Base-by-base conservation (phyloP, 2,113 vertebrate genomes). In the Pleuronectes platessa region DNA sequence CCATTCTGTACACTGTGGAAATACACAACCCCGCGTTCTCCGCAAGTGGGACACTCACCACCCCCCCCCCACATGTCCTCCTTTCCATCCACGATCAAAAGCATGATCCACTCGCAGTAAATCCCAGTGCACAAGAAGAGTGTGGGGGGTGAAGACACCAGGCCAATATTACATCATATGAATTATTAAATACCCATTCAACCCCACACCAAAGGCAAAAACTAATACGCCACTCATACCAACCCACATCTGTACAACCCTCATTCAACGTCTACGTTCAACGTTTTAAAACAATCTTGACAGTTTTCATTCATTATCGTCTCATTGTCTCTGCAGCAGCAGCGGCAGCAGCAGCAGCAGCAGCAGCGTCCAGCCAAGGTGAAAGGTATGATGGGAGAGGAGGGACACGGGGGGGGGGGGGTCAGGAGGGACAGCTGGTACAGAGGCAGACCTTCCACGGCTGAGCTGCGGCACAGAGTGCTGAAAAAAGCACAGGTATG, bases 1-100 rank as follows among this genome's bases (percentile, higher is more conserved):
- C 87, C 91, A 94, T 95, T 96, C 94, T 96, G 94, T 96, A 96
- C 95, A 94, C 90, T 93, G 96, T 96, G 97, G 93, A 96, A 96
- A 94, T 94, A 94, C 95, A 91, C 88, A 84, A 89, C 85, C 86
- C 75, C 31, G 76, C 74, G 83, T 68, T 49, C 68, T 86, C 82
- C 53, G 17, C 53, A 71, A 68, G 61, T 60, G 72, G 69, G 74
- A 70, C 65, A 27, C 67, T 62, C 68, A 11, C 21, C 31, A 68
- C 54, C 31, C 31, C 31, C 31, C 31, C 31, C 71, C 54, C 59
- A 31, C 31, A 23, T 42, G 59, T 60, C 74, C 45, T 61, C 58
- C 54, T 64, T 75, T 67, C 82, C 84, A 80, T 84, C 85, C 79
- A 82, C 31, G 83, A 86, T 85, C 87, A 85, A 72, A 81, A 84